Base-by-base conservation (phyloP, 2,888 invertebrate species). In the Proisotoma minuta region DNA sequence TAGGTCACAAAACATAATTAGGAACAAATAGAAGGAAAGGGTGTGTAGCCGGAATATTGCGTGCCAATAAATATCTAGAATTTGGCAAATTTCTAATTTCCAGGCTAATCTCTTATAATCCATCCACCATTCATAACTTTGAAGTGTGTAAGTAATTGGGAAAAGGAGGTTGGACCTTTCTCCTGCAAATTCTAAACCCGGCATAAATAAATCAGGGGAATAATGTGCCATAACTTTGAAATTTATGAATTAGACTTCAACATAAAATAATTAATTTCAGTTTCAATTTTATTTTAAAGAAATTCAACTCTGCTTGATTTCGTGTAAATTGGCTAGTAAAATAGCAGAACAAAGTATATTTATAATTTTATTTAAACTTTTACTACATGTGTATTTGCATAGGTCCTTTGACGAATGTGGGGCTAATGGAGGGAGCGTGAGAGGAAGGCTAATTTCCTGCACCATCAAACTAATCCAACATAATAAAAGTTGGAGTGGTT, bases 51-150 rank as follows among this genome's bases (percentile, higher is more conserved):
- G 51, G 51, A 54, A 34, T 27, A 54, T 54, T 29, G 53, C 53
- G 53, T 54, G 53, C 53, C n/a, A 54, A 54, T 54, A 54, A 54
- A 54, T 54, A 50, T 24, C 22, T 54, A 39, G 53, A 39, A 54
- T 39, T 54, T 54, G 53, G 34, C 53, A 54, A 54, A 54, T 29
- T 54, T 28, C 29, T 54, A 54, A 54, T 54, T 54, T 54, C 53
- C 53, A 43, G 43, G 18, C 43, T 43, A 43, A 43, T 43, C 43
- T 43, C 43, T 43, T 18, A 43, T n/a, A n/a, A n/a, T n/a, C n/a
- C n/a, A n/a, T 43, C 43, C 43, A n/a, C 43, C 15, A 43, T 43
- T 43, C 43, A 43, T 43, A 43, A 43, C 15, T 43, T 43, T 18
- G 43, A 43, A 43, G 15, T 18, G n/a, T n/a, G n/a, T n/a, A n/a